These are phyloP conservation scores for Dromaius novaehollandiae DNA, from an alignment of 2,113 vertebrate species.

Conservation along the genomic window DNA sequence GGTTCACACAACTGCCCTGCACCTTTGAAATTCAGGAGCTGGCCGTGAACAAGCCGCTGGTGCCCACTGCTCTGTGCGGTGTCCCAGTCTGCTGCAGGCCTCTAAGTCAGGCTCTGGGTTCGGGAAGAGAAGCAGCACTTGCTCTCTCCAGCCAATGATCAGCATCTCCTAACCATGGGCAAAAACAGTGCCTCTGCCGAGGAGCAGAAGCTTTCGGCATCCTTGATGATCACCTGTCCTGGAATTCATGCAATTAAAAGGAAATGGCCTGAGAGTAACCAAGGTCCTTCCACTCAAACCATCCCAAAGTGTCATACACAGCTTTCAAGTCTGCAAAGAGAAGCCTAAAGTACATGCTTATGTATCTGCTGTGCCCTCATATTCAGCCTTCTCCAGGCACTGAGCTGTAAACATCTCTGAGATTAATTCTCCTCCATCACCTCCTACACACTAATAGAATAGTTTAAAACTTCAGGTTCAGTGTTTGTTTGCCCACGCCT, in stretches of 20 bases:
- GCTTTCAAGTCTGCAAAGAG: not conserved
- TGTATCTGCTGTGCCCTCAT: not conserved
- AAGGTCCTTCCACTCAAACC: not conserved
- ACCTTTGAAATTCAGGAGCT: rapidly evolving
- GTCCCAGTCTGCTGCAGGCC: not conserved
- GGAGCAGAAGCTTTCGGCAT: not conserved
- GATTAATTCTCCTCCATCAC: not conserved
- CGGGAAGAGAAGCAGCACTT: not conserved
- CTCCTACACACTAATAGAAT: not conserved
- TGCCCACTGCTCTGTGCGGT: too few relatives aligned
- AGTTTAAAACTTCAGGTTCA: not conserved
- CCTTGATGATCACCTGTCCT: not conserved
- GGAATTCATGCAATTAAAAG: not conserved
- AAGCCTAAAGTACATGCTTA: not conserved
- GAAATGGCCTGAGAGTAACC: not conserved
- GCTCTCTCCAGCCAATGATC: not conserved
- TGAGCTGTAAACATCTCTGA: not conserved
- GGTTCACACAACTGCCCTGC: not conserved
- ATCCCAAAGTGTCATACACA: not conserved
- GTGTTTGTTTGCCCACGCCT: not conserved
- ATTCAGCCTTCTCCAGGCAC: not conserved
- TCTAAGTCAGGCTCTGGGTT: not conserved
- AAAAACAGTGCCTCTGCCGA: not conserved
- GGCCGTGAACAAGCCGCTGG: not conserved
- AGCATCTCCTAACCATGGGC: not conserved